These are phyloP conservation scores for Agriopis aurantiaria DNA, from an alignment of 2,888 invertebrate species.

Conservation along the genomic window DNA sequence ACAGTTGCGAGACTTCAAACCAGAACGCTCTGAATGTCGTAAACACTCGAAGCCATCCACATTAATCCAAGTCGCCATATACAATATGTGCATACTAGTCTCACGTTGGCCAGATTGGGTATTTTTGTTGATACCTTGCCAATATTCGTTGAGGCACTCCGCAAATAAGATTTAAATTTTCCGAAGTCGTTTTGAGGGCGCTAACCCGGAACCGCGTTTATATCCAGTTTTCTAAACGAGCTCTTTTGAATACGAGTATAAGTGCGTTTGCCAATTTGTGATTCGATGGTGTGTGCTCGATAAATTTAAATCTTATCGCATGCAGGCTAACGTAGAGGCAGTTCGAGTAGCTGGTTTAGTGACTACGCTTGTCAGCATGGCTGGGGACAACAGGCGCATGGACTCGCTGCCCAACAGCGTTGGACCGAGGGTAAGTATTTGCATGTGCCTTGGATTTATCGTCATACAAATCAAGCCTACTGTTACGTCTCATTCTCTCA, in stretches of 20 bases:
- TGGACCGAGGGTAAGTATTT: slow-evolving; percentile 81
- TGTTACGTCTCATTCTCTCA: slow-evolving; percentile 9
- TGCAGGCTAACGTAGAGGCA: slow-evolving; percentile 92
- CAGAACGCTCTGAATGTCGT: slow-evolving; percentile 59
- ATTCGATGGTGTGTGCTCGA: slow-evolving; percentile 62
- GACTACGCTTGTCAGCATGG: slow-evolving; percentile 93
- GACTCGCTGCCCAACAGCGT: slow-evolving; percentile 83
- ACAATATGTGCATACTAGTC: slow-evolving; percentile 64
- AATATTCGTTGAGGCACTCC: slow-evolving; percentile 66
- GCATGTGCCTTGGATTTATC: slow-evolving; percentile 49
- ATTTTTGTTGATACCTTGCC: slow-evolving; percentile 72
- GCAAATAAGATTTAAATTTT: slow-evolving; percentile 84
- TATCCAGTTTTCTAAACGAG: slow-evolving; percentile 47
- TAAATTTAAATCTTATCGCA: slow-evolving; percentile 85
- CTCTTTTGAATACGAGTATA: slow-evolving; percentile 31
- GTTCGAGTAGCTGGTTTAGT: slow-evolving; percentile 93
- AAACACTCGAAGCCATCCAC: slow-evolving; percentile 66
- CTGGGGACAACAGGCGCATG: slow-evolving; percentile 88
- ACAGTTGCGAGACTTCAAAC: slow-evolving; percentile 54
- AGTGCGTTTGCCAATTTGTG: slow-evolving; percentile 50
- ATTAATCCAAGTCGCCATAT: slow-evolving; percentile 59
- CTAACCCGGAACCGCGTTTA: slow-evolving; percentile 53
- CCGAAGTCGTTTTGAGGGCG: slow-evolving; percentile 60
- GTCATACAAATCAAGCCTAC: slow-evolving; percentile 10
- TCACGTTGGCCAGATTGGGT: slow-evolving; percentile 61